Conservation (phyloP, 2,113 vertebrate species). For the Rhinogobius similis region DNA sequence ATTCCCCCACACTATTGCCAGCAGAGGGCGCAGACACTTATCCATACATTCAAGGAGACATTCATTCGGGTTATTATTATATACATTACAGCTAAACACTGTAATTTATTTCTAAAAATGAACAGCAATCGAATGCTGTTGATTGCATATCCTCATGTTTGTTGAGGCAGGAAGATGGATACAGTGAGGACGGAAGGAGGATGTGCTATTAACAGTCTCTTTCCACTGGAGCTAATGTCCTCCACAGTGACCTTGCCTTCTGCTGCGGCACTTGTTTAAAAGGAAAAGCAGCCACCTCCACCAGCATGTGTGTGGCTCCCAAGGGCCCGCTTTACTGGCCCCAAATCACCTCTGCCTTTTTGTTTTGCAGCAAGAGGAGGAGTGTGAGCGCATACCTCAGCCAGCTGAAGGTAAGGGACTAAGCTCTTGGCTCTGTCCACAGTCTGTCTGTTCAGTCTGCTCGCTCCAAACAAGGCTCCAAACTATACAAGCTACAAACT, state of each 20-base stretch:
- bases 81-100: no score
- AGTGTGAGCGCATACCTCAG: conserved; percentile 72
- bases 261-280: conserved; percentile 30
- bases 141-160: conserved; percentile 29
- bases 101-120: no score
- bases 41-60: no score
- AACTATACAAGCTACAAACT: not conserved
- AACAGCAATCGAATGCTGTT: not conserved
- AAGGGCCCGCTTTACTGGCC: conserved; percentile 15
- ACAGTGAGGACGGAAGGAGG: conserved; percentile 64
- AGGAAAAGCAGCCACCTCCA: conserved; percentile 18
- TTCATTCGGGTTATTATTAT: not conserved
- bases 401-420: conserved; percentile 77
- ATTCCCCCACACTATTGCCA: no score
- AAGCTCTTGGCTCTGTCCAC: conserved; percentile 4
- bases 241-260: conserved; percentile 47
- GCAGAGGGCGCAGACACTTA: no score
- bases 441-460: not conserved
- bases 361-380: conserved; percentile 74
- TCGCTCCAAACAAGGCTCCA: not conserved
- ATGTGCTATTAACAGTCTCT: conserved; percentile 64
- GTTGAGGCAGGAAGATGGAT: conserved; percentile 61
- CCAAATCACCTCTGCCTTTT: conserved; percentile 32
- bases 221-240: conserved; percentile 40
- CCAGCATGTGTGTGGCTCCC: conserved; percentile 19